These are phyloP conservation scores for Otolemur garnettii DNA, from an alignment of 2,113 vertebrate species.

Conservation along the genomic window DNA sequence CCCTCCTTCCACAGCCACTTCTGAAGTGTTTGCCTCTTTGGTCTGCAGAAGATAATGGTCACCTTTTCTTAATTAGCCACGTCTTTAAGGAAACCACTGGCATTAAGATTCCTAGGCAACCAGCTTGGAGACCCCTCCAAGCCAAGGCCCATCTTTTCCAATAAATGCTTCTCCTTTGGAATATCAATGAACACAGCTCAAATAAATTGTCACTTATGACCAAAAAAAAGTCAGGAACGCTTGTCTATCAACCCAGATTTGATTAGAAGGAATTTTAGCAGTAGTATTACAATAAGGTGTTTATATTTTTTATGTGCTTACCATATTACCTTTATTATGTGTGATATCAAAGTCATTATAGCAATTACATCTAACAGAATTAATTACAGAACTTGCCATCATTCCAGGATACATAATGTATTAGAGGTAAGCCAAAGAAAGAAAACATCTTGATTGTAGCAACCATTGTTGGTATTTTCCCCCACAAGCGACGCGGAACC, in stretches of 20 bases:
- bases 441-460: slow-evolving; percentile 86
- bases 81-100: slow-evolving; percentile 70
- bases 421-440: slow-evolving; percentile 89
- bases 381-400: slow-evolving; percentile 91
- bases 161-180: slow-evolving; percentile 75
- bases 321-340: slow-evolving; percentile 91
- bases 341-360: slow-evolving; percentile 92
- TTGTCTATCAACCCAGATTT: slow-evolving; percentile 39
- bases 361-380: slow-evolving; percentile 92
- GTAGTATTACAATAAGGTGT: slow-evolving; percentile 87
- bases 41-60: slow-evolving; percentile 64
- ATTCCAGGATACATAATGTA: slow-evolving; percentile 89
- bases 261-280: slow-evolving; percentile 76
- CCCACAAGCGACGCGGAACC: slow-evolving; percentile 64
- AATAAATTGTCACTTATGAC: slow-evolving; percentile 58
- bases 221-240: slow-evolving; percentile 65
- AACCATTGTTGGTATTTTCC: slow-evolving; percentile 85
- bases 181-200: slow-evolving; percentile 62
- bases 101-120: slow-evolving; percentile 16
- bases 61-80: slow-evolving; percentile 82
- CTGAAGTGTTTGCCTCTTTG: slow-evolving; percentile 52
- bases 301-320: slow-evolving; percentile 90
- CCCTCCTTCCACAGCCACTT: slow-evolving; percentile 8
- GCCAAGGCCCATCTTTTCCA: slow-evolving; percentile 76
- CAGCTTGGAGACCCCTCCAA: slow-evolving; percentile 69